These are phyloP conservation scores for Numenius arquata DNA, from an alignment of 2,113 vertebrate species.

Conservation along the genomic window DNA sequence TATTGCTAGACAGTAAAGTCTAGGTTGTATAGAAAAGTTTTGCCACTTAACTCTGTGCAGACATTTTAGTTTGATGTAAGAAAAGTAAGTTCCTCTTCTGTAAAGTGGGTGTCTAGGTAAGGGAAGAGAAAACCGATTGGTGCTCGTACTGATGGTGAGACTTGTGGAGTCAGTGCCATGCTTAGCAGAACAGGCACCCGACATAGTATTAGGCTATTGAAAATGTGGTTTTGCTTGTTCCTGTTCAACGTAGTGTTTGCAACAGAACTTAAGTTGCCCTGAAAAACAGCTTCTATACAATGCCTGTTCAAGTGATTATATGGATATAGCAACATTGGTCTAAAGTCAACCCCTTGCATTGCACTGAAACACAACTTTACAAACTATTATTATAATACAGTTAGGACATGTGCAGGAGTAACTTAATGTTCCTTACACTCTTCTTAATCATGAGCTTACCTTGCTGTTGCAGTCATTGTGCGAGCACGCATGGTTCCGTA, in stretches of 20 bases:
- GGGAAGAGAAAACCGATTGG: neutral
- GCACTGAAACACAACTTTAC: neutral
- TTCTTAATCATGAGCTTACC: neutral
- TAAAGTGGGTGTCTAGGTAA: neutral
- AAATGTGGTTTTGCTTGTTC: neutral
- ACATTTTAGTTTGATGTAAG: neutral
- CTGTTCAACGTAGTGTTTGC: neutral
- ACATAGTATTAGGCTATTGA: neutral
- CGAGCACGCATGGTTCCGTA: accelerated
- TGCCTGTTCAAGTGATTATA: neutral
- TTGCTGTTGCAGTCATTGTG: neutral
- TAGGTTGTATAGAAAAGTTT: neutral
- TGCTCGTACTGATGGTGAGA: accelerated
- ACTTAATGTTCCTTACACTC: neutral
- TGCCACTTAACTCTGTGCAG: neutral
- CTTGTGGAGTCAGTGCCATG: neutral
- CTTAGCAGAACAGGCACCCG: neutral
- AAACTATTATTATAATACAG: neutral
- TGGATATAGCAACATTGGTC: neutral
- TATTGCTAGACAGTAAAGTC: neutral
- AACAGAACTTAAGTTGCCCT: neutral
- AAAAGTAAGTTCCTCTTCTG: neutral
- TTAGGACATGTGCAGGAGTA: neutral
- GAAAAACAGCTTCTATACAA: neutral
- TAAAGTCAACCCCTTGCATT: neutral